These are phyloP conservation scores for Apocrypta bakeri DNA, from an alignment of 1,140 invertebrate genomes.

Conservation along the genomic window DNA sequence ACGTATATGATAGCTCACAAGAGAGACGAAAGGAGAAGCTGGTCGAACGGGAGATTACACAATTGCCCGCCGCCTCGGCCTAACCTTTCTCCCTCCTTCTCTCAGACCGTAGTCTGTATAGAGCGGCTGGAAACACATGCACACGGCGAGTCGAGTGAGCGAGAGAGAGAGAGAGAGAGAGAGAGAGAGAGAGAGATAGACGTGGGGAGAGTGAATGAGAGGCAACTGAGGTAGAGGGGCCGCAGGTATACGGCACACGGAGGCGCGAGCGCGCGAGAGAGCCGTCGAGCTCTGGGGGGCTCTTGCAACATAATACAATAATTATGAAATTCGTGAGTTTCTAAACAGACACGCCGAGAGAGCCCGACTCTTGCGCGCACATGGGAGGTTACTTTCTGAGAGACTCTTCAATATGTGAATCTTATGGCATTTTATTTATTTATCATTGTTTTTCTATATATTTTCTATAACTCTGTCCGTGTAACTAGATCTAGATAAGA, in stretches of 20 bases:
- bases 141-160: neutral
- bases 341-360: constrained; percentile 65
- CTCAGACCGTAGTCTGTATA: constrained; percentile 24
- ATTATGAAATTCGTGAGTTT: constrained; percentile 75
- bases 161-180: constrained; percentile 12
- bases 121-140: neutral
- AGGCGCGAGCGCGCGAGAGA: constrained; percentile 19
- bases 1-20: no score
- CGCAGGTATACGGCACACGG: constrained; percentile 50
- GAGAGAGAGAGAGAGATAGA: constrained; percentile 54
- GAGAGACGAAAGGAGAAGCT: constrained; percentile 25
- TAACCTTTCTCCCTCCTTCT: constrained; percentile 70
- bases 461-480: no score
- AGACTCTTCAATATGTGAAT: no score
- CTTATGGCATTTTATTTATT: no score
- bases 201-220: constrained; percentile 51
- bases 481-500: no score
- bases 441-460: no score
- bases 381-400: neutral
- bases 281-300: constrained; percentile 47
- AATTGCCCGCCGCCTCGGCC: constrained; percentile 68
- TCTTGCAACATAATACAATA: constrained; percentile 73
- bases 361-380: neutral
- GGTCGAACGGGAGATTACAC: constrained; percentile 63
- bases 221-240: constrained; percentile 25